Percentiles rank a stretch among this genome's conserved stretches.
Evolutionary conservation across 2,113 vertebrate genomes (phyloP).

Genomic region (Ramphastos sulfuratus): DNA sequence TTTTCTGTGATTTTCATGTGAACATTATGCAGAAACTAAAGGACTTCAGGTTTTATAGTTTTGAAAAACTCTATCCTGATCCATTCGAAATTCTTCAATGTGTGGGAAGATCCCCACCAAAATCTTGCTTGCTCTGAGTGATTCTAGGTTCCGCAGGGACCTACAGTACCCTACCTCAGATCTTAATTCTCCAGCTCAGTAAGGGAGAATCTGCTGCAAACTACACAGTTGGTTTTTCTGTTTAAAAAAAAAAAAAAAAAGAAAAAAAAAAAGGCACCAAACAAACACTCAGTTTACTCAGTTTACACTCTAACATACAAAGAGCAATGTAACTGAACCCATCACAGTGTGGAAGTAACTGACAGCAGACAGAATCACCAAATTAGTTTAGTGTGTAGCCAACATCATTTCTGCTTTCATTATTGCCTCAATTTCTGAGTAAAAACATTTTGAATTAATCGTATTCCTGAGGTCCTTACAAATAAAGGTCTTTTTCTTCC

Average conservation of each 20-base stretch:
- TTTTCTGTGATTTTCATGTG: background rate
- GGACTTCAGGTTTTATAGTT: background rate
- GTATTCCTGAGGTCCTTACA: background rate
- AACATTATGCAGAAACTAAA: background rate
- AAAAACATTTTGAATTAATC: background rate
- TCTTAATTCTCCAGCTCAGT: background rate
- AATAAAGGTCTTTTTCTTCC: background rate
- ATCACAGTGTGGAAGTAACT: background rate
- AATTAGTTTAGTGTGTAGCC: background rate
- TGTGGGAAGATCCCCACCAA: background rate
- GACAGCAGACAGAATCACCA: background rate
- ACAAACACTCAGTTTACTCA: background rate
- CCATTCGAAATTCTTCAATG: background rate
- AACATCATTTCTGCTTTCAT: conserved; percentile 12
- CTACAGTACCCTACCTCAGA: background rate
- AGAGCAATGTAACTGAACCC: background rate
- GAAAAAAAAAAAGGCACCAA: too few species aligned
- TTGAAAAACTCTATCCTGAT: background rate
- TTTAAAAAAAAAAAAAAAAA: too few species aligned
- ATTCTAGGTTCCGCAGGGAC: background rate
- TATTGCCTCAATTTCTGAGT: background rate
- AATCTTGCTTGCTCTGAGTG: background rate
- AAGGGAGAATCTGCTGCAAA: background rate
- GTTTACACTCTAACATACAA: background rate
- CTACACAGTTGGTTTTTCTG: background rate